Evolutionary conservation across 1,140 invertebrate genomes (phyloP).

Genomic region (Pentalonia nigronervosa): DNA sequence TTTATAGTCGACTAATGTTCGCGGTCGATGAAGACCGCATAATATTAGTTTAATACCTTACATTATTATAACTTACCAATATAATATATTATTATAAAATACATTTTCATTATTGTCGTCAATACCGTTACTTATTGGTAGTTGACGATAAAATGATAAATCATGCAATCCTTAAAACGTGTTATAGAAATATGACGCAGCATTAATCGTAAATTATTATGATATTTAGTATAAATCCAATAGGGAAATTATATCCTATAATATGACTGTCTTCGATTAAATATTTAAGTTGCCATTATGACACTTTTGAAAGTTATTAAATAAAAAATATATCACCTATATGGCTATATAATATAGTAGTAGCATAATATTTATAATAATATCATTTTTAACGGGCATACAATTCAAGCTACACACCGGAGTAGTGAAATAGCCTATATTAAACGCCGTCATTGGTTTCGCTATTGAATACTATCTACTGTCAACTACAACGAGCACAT

Average conservation of each 20-base stretch:
- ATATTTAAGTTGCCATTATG: neutral
- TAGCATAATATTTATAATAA: neutral
- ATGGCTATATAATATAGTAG: neutral
- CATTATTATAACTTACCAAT: neutral
- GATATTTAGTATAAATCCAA: too few species aligned
- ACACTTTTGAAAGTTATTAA: neutral
- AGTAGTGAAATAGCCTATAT: neutral
- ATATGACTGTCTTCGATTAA: neutral
- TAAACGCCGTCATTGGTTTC: neutral
- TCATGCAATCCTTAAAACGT: too few species aligned
- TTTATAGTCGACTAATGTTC: slow-evolving; percentile 8
- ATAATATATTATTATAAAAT: neutral
- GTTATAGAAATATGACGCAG: too few species aligned
- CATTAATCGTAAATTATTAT: too few species aligned
- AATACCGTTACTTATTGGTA: too few species aligned
- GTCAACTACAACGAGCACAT: neutral
- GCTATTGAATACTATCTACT: neutral
- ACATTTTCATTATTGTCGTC: neutral
- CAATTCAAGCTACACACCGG: neutral
- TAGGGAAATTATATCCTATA: too few species aligned
- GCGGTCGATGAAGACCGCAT: neutral
- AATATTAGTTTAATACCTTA: neutral
- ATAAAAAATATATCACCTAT: neutral
- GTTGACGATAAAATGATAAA: too few species aligned
- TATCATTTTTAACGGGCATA: neutral